A percentile compares a stretch with the other conserved stretches of the same genome.
Conservation (phyloP, 2,888 invertebrate species). For the Lacanobia wlatinum region DNA sequence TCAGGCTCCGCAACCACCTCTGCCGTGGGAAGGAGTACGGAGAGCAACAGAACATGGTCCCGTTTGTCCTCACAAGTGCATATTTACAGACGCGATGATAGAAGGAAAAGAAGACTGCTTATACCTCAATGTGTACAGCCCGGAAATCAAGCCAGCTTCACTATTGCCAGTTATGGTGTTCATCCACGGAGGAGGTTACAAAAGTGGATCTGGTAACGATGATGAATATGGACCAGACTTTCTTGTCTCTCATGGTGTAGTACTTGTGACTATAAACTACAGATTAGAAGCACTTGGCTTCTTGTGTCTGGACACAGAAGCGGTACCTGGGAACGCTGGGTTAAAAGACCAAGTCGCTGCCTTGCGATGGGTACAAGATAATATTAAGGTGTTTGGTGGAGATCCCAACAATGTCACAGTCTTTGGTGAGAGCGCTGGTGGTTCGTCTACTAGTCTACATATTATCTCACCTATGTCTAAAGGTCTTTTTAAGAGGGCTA, state of each 20-base stretch:
- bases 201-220: constrained; percentile 73
- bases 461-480: constrained; percentile 75
- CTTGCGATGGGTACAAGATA: constrained; percentile 72
- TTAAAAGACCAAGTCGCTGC: constrained; percentile 76
- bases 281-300: constrained; percentile 72
- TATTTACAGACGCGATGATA: constrained; percentile 31
- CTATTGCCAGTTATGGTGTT: constrained; percentile 76
- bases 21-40: constrained; percentile 72
- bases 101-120: constrained; percentile 76
- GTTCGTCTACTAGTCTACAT: constrained; percentile 67
- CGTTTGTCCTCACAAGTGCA: constrained; percentile 66
- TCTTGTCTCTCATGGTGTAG: constrained; percentile 71
- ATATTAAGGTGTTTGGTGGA: constrained; percentile 73
- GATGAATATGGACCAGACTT: constrained; percentile 75
- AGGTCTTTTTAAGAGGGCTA: constrained; percentile 73
- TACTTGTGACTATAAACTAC: constrained; percentile 78
- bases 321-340: constrained; percentile 76
- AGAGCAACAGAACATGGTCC: constrained; percentile 72
- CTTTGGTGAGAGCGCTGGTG: constrained; percentile 78
- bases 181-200: constrained; percentile 76
- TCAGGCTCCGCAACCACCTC: constrained; percentile 74
- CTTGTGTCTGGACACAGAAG: constrained; percentile 71
- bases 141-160: constrained; percentile 59
- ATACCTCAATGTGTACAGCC: constrained; percentile 76
- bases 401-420: constrained; percentile 74